Evolutionary conservation across 2,113 vertebrate genomes (phyloP), one percentile per base, ranked within the genome.

Genomic region (Salvelinus namaycush): DNA sequence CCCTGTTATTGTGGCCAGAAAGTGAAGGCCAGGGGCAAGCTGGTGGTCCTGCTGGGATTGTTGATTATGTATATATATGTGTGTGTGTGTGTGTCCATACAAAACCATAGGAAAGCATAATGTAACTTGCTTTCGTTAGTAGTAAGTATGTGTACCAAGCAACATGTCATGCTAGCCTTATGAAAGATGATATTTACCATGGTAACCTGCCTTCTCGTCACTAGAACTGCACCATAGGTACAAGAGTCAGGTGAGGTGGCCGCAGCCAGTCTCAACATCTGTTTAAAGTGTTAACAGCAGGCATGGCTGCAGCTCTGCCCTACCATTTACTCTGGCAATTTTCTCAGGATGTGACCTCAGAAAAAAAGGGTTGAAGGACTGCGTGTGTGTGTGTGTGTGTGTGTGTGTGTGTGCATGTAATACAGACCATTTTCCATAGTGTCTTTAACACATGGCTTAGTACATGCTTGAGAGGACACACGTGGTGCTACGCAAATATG

Each of bases 301-400:
- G 93, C 91, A 92, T 90, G 93, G 93, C 91, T 91, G 87, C 87
- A 85, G 89, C 91, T 92, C 89, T 92, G 83, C 85, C 88, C 88
- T 90, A 88, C 92, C 91, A 89, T 91, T 94, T 93, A 95, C 94
- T 93, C 92, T 83, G 93, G 90, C 90, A 93, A 92, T 95, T 94
- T 95, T 93, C 93, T 93, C 90, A 94, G 94, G 93, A 94, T 84
- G 83, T 95, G 94, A 95, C 92, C 90, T 93, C 92, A 88, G 90
- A 93, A 89, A 81, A 8, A 44, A 44, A 44, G 9, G 0, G 2
- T 44, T 44, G 9, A 44, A 44, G 39, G 9, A 11, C 39, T 89
- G 31, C 1, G 5, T 34, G 31, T 1, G 94, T 94, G 29, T 34
- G 31, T 5, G 31, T 6, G 94, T 94, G 34, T 34, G 34, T 34